phyloP scores from a whole-genome alignment of 2,113 vertebrate species.

The Hippotragus niger region DNA sequence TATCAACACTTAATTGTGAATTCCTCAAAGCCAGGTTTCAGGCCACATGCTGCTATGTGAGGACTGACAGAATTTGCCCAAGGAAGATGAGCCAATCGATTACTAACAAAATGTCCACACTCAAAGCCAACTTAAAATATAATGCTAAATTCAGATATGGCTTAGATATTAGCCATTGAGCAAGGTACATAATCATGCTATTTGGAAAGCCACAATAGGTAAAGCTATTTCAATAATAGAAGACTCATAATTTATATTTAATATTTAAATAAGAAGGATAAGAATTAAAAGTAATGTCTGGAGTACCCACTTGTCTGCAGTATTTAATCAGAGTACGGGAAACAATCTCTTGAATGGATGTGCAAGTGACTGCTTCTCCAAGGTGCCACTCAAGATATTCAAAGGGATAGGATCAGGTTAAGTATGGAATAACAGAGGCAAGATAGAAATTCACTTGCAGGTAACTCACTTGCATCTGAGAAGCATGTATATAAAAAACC shows the following conservation, averaged over 20 bases:
- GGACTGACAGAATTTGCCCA: neutral
- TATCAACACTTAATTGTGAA: neutral
- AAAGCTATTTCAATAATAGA: neutral
- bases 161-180: neutral
- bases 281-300: neutral
- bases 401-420: neutral
- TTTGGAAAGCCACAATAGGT: neutral
- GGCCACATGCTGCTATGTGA: neutral
- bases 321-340: neutral
- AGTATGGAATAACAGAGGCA: neutral
- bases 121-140: neutral
- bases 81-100: neutral
- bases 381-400: neutral
- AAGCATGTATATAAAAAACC: neutral
- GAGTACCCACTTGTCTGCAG: neutral
- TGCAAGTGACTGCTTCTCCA: neutral
- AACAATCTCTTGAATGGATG: neutral
- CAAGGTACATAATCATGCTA: neutral
- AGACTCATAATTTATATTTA: neutral
- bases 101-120: neutral
- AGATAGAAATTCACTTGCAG: neutral
- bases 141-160: neutral
- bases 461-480: neutral
- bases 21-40: neutral
- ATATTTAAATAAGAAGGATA: neutral